Conservation (phyloP, 2,797 vertebrate species). For the Spondyliosoma cantharus region DNA sequence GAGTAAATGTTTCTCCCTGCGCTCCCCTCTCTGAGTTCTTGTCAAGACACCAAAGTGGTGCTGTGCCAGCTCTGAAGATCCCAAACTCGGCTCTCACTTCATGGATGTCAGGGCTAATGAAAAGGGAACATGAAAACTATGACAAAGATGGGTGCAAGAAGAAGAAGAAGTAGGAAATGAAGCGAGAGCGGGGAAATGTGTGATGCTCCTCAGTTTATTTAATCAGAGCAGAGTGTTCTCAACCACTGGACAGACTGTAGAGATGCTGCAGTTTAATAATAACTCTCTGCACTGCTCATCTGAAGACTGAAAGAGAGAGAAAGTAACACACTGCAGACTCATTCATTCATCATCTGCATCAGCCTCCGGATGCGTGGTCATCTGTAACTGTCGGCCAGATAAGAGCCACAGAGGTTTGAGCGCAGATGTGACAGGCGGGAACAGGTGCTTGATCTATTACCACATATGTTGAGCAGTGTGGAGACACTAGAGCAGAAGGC, state of each 20-base stretch:
- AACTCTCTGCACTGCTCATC: constrained; percentile 45
- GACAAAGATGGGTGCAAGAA: constrained; percentile 50
- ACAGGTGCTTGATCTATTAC: constrained; percentile 75
- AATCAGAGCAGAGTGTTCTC: constrained; percentile 65
- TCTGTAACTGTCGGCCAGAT: constrained; percentile 74
- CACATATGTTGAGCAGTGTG: constrained; percentile 62
- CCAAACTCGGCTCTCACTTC: constrained; percentile 46
- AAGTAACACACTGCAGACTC: constrained; percentile 23
- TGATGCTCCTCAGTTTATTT: constrained; percentile 54
- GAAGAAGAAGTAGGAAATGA: constrained; percentile 60
- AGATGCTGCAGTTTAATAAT: constrained; percentile 61
- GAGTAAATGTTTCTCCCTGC: constrained; percentile 72
- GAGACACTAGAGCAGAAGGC: constrained; percentile 55
- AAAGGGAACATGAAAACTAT: constrained; percentile 58
- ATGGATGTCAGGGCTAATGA: constrained; percentile 63
- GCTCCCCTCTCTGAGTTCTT: constrained; percentile 57
- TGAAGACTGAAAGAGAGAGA: constrained; percentile 38
- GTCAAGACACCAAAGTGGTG: constrained; percentile 66
- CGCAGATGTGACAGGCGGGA: constrained; percentile 69
- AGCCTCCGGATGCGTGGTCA: constrained; percentile 64
- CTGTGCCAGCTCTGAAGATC: constrained; percentile 59
- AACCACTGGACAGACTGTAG: constrained; percentile 39
- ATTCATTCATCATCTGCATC: constrained; percentile 70
- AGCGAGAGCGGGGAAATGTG: constrained; percentile 41
- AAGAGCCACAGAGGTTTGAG: constrained; percentile 65